Evolutionary conservation across 2,888 invertebrate species (phyloP).

Genomic region (Drosophila buzzatii): DNA sequence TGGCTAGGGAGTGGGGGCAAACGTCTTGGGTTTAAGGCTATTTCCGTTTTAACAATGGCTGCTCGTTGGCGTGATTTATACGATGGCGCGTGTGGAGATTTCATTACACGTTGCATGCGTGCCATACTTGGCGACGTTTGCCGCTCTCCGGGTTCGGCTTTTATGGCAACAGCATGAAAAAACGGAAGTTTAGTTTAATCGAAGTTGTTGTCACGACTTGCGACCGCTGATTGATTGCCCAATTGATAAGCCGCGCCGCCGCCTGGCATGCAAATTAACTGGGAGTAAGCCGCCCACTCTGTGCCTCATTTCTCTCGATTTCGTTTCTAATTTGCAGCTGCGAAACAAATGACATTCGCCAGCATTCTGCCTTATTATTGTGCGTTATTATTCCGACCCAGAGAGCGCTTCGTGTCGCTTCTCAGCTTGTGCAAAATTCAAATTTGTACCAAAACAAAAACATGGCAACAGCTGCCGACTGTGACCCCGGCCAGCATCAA

Average conservation of each 20-base stretch:
- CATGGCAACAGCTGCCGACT: conserved; percentile 65
- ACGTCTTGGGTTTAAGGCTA: conserved; percentile 42
- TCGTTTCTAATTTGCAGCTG: conserved; percentile 63
- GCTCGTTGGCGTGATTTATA: conserved; percentile 72
- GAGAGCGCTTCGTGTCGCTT: conserved; percentile 36
- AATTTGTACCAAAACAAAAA: conserved; percentile 54
- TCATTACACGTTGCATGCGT: conserved; percentile 63
- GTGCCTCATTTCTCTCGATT: background rate
- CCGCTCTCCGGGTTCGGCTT: conserved; percentile 12
- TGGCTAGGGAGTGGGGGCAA: conserved; percentile 2
- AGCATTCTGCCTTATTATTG: conserved; percentile 49
- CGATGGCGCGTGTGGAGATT: conserved; percentile 63
- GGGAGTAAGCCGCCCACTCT: conserved; percentile 3
- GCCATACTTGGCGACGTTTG: conserved; percentile 36
- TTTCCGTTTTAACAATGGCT: conserved; percentile 73
- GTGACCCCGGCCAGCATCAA: conserved; percentile 25
- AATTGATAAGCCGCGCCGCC: conserved; percentile 50
- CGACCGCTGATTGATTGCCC: conserved; percentile 72
- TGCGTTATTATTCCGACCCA: conserved; percentile 31
- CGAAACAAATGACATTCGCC: conserved; percentile 63
- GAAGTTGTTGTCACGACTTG: conserved; percentile 76
- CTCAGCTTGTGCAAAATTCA: conserved; percentile 52
- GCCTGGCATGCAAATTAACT: conserved; percentile 51
- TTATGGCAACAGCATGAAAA: conserved; percentile 30
- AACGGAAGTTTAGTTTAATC: conserved; percentile 78